Base-by-base conservation (phyloP, 2,888 invertebrate species). In the Hyposoter dolosus region DNA sequence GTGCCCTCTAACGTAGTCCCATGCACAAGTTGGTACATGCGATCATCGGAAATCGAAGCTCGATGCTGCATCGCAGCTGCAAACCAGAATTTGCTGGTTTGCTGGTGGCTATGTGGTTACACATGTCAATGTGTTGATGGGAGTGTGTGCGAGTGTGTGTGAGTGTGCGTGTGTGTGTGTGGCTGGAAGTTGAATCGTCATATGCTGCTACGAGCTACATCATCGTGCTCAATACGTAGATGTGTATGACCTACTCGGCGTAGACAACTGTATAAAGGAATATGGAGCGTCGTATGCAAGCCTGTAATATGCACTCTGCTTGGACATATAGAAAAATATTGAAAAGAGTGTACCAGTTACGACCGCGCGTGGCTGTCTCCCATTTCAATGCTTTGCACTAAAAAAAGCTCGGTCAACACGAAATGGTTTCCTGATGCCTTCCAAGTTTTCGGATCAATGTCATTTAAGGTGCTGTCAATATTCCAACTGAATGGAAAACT, bases 1-100 rank as follows among this genome's bases (percentile, higher is more conserved):
- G 17, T 40, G 32, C 7, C 40, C 5, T 3, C 40, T 40, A 40
- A 45, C 43, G 56, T 28, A 60, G 15, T 60, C 28, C 15, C 28
- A 28, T 60, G 35, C 35, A 32, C 23, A 28, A 60, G 28, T 60
- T 60, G 15, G 23, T 60, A 40, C 10, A 35, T 35, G 40, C 32
- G 47, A 72, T 71, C 50, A 82, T 81, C 77, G 82, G 74, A 75
- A 82, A 85, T 85, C 84, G 84, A 77, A 82, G 74, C 28, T 60
- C 65, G 65, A 50, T 40, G 47, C 65, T 69, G 74, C 53, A 53
- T 78, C 78, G 23, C 78, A 60, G 56, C 71, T 56, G 53, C 71
- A 60, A 81, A 72, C 66, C 43, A 12, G 75, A 40, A 76, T 71
- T 84, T 71, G 35, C 60, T 45, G 63, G 43, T 35, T 82, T 82